Evolutionary conservation across 2,113 vertebrate genomes (phyloP).

Genomic region (Morone saxatilis): DNA sequence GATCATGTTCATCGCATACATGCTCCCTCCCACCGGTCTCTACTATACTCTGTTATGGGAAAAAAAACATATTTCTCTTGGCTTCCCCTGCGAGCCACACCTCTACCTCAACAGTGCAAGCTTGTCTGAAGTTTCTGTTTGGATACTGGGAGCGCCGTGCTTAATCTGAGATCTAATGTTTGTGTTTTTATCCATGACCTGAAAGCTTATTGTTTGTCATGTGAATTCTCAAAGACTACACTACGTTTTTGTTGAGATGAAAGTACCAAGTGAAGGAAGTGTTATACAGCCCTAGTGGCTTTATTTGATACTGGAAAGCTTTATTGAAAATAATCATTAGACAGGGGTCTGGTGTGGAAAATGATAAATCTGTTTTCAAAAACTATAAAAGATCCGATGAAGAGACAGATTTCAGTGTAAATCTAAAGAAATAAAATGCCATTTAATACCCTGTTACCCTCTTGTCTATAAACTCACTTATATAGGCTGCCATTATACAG

Average conservation of each 20-base stretch:
- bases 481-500: too few relatives aligned
- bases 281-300: too few relatives aligned
- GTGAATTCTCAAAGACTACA: conserved; percentile 3
- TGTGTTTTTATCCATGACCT: conserved; percentile 30
- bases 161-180: conserved; percentile 36
- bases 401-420: too few relatives aligned
- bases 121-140: conserved; percentile 62
- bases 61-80: conserved; percentile 26
- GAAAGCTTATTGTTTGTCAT: conserved; percentile 35
- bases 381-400: too few relatives aligned
- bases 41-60: not conserved
- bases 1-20: not conserved
- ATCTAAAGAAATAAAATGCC: too few relatives aligned
- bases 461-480: too few relatives aligned
- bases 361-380: too few relatives aligned
- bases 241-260: not conserved
- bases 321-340: not conserved
- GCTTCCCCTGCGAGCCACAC: not conserved
- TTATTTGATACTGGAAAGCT: too few relatives aligned
- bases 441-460: too few relatives aligned
- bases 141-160: conserved; percentile 18
- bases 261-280: not conserved
- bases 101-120: conserved; percentile 27
- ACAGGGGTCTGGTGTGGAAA: too few relatives aligned
- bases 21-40: not conserved